Conservation (phyloP, 2,888 invertebrate species). For the Ichneumoninae sp. region DNA sequence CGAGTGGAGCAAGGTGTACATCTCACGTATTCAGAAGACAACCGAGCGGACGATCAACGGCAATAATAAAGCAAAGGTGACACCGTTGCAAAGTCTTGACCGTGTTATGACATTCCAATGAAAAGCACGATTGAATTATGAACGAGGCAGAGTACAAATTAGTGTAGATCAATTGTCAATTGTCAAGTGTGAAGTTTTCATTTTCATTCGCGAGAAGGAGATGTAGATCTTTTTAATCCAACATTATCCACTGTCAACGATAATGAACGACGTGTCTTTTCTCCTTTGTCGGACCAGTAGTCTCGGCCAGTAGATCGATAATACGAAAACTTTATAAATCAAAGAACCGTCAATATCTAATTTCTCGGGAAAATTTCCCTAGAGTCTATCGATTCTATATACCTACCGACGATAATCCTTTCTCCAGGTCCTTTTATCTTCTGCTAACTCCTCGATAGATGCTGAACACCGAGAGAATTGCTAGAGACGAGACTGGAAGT, state of each 20-base stretch:
- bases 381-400: constrained; percentile 26
- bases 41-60: background rate
- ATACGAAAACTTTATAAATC: background rate
- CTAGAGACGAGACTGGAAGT: constrained; percentile 25
- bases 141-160: background rate
- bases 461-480: constrained; percentile 58
- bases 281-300: background rate
- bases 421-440: constrained; percentile 51
- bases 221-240: background rate
- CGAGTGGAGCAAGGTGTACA: background rate
- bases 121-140: background rate
- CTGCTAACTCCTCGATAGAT: constrained; percentile 61
- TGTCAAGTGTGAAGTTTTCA: background rate
- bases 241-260: background rate
- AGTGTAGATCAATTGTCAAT: background rate
- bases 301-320: background rate
- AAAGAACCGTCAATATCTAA: constrained; percentile 23
- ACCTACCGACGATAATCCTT: constrained; percentile 47
- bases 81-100: background rate
- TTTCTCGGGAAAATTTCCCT: constrained; percentile 58
- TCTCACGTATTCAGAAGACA: background rate
- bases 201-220: background rate
- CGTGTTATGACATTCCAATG: background rate
- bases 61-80: background rate
- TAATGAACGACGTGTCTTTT: background rate